These are phyloP conservation scores for Chionis minor DNA, from an alignment of 2,113 vertebrate species.

Conservation along the genomic window DNA sequence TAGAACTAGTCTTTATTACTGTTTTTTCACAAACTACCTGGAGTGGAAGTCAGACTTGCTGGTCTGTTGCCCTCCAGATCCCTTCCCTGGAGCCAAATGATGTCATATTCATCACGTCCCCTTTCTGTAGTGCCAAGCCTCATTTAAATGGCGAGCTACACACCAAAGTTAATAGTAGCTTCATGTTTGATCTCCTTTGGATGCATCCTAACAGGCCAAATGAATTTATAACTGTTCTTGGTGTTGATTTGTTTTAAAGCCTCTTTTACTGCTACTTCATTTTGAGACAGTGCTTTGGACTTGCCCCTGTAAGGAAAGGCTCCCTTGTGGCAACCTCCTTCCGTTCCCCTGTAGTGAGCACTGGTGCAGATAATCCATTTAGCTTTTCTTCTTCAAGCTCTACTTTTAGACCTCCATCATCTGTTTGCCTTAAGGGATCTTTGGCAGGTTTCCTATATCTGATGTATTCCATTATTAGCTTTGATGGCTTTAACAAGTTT, in stretches of 20 bases:
- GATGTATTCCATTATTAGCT: constrained; percentile 19
- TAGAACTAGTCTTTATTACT: neutral
- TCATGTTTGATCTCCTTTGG: neutral
- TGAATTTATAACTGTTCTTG: neutral
- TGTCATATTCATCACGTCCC: neutral
- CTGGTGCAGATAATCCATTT: neutral
- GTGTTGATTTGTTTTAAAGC: neutral
- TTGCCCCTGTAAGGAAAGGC: neutral
- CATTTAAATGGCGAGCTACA: neutral
- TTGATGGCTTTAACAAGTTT: constrained; percentile 40
- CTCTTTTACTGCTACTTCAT: neutral
- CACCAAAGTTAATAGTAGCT: neutral
- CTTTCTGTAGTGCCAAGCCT: neutral
- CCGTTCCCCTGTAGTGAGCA: neutral
- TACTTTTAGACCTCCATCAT: constrained; percentile 23
- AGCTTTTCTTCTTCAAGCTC: neutral
- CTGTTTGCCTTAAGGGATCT: constrained; percentile 6
- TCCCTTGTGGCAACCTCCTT: neutral
- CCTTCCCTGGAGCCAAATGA: neutral
- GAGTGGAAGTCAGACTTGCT: neutral
- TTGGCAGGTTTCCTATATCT: constrained; percentile 30
- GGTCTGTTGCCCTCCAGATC: neutral
- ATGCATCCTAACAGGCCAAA: neutral
- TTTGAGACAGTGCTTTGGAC: neutral
- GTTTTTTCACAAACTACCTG: neutral